These are phyloP conservation scores for Ciconia nigra DNA, from an alignment of 2,797 vertebrate species.

Conservation along the genomic window DNA sequence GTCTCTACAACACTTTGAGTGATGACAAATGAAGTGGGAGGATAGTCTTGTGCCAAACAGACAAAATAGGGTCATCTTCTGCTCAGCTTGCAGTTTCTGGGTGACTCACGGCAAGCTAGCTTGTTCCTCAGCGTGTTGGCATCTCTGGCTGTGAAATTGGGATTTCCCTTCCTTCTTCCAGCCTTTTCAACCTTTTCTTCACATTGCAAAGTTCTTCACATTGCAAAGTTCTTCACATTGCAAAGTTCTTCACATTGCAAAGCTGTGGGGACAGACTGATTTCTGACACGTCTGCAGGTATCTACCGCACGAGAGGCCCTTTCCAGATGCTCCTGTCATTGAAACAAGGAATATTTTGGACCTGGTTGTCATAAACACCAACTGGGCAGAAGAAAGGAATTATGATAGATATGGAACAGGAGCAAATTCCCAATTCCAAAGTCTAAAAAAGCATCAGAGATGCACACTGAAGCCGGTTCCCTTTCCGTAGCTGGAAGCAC, in stretches of 20 bases:
- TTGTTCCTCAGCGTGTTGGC: accelerated
- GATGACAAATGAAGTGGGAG: not conserved
- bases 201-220: not conserved
- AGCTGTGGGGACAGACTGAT: not conserved
- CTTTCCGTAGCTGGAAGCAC: not conserved
- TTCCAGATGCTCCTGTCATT: not conserved
- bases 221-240: not conserved
- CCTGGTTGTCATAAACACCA: not conserved
- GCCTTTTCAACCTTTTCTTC: not conserved
- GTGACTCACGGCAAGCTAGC: accelerated
- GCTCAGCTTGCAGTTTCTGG: not conserved
- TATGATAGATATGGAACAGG: accelerated
- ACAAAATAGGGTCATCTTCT: not conserved
- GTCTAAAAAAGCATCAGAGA: not conserved
- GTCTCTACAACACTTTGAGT: accelerated
- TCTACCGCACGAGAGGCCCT: accelerated
- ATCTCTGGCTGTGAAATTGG: not conserved
- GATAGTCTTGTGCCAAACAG: not conserved
- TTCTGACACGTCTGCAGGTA: not conserved
- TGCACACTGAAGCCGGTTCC: not conserved
- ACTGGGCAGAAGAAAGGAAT: not conserved
- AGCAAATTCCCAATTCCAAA: not conserved
- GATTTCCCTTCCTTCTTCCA: not conserved
- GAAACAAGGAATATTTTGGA: not conserved
- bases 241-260: not conserved